These are phyloP conservation scores for Emesis furor DNA, from an alignment of 2,888 invertebrate species.

Conservation along the genomic window DNA sequence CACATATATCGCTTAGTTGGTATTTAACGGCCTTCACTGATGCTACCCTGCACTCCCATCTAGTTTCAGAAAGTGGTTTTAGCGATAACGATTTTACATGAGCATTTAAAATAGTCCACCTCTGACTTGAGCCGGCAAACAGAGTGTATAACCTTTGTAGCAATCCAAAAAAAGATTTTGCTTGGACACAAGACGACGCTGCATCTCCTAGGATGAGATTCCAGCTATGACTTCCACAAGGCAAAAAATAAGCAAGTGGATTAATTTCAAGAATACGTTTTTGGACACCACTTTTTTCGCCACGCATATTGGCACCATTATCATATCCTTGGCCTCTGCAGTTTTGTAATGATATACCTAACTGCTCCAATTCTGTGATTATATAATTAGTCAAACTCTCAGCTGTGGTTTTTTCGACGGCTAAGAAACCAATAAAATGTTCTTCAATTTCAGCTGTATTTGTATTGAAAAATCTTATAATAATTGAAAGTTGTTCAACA, in stretches of 20 bases:
- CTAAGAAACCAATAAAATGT: too few species aligned
- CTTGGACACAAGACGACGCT: conserved; percentile 19
- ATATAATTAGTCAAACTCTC: too few species aligned
- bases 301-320: conserved; percentile 20
- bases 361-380: too few species aligned
- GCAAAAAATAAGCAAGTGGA: too few species aligned
- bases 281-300: conserved; percentile 38
- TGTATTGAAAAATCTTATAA: too few species aligned
- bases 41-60: conserved; percentile 63
- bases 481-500: too few species aligned
- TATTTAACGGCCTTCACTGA: conserved; percentile 55
- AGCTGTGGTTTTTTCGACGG: too few species aligned
- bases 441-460: too few species aligned
- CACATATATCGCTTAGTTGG: conserved; percentile 48
- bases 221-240: too few species aligned
- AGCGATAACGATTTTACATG: conserved; percentile 64
- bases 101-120: conserved; percentile 58
- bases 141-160: too few species aligned
- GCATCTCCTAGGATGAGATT: too few species aligned
- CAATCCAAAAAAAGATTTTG: conserved; percentile 48
- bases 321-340: conserved; percentile 22
- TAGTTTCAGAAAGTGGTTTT: conserved; percentile 67
- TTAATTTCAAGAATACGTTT: conserved; percentile 48
- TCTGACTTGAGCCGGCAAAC: too few species aligned
- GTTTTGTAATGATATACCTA: conserved; percentile 18